phyloP scores from a whole-genome alignment of 92 coral and sea anemone species.

The Zoanthus sociatus region DNA sequence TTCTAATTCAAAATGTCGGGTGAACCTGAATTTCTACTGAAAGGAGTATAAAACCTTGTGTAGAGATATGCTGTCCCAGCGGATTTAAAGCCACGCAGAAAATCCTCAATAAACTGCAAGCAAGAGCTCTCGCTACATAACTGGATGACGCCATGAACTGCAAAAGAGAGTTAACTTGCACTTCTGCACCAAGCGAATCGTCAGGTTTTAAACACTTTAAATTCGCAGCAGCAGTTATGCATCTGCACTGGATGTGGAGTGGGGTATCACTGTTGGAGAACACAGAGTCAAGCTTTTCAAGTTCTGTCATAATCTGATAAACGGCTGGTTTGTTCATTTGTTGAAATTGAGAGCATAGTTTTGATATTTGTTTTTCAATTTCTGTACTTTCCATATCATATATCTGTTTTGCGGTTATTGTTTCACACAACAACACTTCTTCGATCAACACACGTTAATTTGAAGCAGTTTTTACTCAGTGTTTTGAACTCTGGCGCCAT shows the following conservation, averaged over 20 bases:
- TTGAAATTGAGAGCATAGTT: conserved; percentile 63
- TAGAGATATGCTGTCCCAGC: conserved; percentile 81
- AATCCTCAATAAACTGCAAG: conserved; percentile 88
- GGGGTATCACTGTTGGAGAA: conserved; percentile 31
- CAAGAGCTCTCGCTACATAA: conserved; percentile 76
- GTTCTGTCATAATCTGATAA: conserved; percentile 76
- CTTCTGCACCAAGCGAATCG: conserved; percentile 80
- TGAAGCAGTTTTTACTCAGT: too few relatives aligned
- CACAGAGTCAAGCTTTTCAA: conserved; percentile 66
- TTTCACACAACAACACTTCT: background rate
- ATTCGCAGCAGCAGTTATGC: conserved; percentile 85
- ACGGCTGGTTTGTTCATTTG: conserved; percentile 58
- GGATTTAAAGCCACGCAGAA: conserved; percentile 81
- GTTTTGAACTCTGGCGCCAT: conserved; percentile 38
- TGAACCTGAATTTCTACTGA: too few relatives aligned
- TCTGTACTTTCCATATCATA: background rate
- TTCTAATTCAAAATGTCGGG: too few relatives aligned
- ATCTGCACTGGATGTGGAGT: conserved; percentile 73
- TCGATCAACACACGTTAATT: background rate
- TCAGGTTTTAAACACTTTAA: conserved; percentile 83
- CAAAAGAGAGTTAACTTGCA: conserved; percentile 87
- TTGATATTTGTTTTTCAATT: conserved; percentile 61
- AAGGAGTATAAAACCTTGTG: conserved; percentile 70
- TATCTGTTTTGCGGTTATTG: background rate
- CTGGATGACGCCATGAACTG: conserved; percentile 82